phyloP scores from a whole-genome alignment of 2,113 vertebrate species.

The Acinonyx jubatus region DNA sequence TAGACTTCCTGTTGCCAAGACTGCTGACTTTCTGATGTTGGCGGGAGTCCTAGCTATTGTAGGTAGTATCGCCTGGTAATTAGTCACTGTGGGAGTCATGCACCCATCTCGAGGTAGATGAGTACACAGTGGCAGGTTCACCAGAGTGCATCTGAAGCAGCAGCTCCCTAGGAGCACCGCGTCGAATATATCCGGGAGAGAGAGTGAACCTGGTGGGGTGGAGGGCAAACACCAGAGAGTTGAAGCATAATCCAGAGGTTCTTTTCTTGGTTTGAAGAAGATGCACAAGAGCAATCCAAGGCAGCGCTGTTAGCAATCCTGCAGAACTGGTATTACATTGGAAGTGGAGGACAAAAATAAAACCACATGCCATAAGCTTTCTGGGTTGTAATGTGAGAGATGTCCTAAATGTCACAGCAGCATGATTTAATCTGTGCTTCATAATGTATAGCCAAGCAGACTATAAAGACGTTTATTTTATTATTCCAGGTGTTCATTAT shows the following conservation, averaged over 20 bases:
- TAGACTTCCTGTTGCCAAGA: slow-evolving; percentile 51
- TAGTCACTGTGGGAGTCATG: slow-evolving; percentile 38
- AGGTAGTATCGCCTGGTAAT: slow-evolving; percentile 41
- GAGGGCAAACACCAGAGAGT: not conserved
- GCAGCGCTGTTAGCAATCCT: not conserved
- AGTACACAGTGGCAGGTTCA: not conserved
- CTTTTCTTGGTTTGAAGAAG: not conserved
- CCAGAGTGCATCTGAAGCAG: not conserved
- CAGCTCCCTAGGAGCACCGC: not conserved
- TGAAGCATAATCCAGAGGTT: not conserved
- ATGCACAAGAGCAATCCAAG: not conserved
- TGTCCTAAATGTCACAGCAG: not conserved
- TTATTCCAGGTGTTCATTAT: not conserved
- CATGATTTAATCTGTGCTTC: not conserved
- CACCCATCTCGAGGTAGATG: not conserved
- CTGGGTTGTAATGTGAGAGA: not conserved
- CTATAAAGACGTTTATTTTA: not conserved
- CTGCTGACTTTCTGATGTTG: slow-evolving; percentile 43
- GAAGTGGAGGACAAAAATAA: not conserved
- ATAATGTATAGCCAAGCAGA: not conserved
- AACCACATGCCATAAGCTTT: not conserved
- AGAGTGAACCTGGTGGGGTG: not conserved
- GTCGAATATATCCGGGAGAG: not conserved
- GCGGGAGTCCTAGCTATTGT: slow-evolving; percentile 20
- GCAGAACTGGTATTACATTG: not conserved